Base-by-base conservation (phyloP, 1,140 invertebrate genomes). In the Lasioglossum albipes region DNA sequence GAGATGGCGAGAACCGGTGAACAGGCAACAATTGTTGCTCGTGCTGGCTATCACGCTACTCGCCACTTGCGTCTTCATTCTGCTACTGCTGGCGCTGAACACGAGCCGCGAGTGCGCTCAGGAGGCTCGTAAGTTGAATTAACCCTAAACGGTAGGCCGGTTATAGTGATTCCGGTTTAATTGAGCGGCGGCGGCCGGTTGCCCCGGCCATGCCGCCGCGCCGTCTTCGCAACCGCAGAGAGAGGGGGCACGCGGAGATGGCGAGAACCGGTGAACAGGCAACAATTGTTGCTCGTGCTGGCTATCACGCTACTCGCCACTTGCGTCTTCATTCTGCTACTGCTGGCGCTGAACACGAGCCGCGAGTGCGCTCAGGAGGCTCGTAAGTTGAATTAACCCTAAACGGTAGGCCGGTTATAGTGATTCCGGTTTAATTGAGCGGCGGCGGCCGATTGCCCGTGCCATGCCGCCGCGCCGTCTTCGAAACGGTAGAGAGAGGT, bases 41-140 rank as follows among this genome's bases (percentile, higher is more conserved):
- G 81, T 91, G 16, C 81, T 93, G n/a, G 87, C 91, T 0, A 73
- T 92, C 42, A 88, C 84, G 72, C 82, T 93, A 0, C 74, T 93
- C 7, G 85, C 87, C 13, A 89, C 87, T 75, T 91, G 89, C 70
- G 52, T 91, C 49, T 90, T 92, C 36, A 91, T 89, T 57, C 84
- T 92, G 57, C 78, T 93, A 41, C 78, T 92, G 27, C 64, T 92
- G 68, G 89, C 85, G 52, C 74, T 93, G 42, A 91, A 92, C 65
- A 80, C 85, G 22, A 82, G 83, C 27, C 83, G 89, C 42, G 85
- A 91, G 70, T 92, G 87, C 75, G 79, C 75, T 7, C 82, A 88
- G 20, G 86, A 91, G 49, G 82, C 88, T 69, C 81, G 92, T 93
- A 73, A 92, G 91, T 88, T 75, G 69, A 59, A 66, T 73, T 52